Conservation (phyloP, 2,113 vertebrate genomes). For the Pteropus alecto region DNA sequence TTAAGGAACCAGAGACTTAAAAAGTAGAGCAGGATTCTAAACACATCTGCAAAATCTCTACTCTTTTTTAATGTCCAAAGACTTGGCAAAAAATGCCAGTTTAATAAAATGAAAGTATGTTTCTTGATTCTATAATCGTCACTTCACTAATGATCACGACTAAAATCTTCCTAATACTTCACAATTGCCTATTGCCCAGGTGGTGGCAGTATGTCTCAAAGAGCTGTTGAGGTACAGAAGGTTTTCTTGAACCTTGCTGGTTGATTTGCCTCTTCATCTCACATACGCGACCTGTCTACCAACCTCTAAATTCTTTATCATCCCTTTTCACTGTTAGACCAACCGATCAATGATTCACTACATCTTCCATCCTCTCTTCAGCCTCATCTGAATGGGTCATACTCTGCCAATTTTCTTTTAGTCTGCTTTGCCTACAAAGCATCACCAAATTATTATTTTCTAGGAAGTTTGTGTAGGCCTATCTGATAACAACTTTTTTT, state of each 20-base stretch:
- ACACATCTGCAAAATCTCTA: conserved; percentile 1
- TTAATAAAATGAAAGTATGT: conserved; percentile 23
- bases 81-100: neutral
- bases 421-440: neutral
- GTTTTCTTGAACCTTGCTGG: neutral
- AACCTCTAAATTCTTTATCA: neutral
- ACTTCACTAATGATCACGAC: neutral
- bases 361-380: neutral
- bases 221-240: neutral
- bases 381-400: neutral
- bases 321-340: neutral
- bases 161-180: neutral
- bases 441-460: neutral
- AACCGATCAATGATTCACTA: neutral
- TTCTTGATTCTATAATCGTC: neutral
- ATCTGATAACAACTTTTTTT: neutral
- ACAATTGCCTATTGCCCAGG: conserved; percentile 26
- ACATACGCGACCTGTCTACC: neutral
- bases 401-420: neutral
- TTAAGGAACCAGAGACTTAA: neutral
- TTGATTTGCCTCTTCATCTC: neutral
- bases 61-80: neutral
- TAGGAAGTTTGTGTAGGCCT: neutral
- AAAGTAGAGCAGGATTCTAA: conserved; percentile 6
- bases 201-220: conserved; percentile 66